phyloP scores from a whole-genome alignment of 2,797 vertebrate genomes.

The Phrynocephalus guinanensis region DNA sequence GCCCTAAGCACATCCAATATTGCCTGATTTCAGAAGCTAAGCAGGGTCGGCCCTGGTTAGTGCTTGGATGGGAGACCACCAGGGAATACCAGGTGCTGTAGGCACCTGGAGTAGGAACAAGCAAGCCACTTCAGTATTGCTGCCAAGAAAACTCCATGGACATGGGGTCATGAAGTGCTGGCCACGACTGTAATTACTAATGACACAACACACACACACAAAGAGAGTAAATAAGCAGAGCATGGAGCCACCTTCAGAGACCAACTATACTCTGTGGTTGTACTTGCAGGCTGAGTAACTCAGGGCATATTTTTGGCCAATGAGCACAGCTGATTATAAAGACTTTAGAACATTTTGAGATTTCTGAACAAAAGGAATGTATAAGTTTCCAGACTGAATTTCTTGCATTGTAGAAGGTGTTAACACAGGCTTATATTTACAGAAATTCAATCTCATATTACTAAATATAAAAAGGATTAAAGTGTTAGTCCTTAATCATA shows the following conservation, averaged over 20 bases:
- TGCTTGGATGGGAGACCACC: too few relatives aligned
- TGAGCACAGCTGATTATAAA: neutral
- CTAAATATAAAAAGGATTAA: neutral
- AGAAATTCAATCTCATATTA: neutral
- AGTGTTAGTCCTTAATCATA: neutral
- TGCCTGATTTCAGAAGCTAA: too few relatives aligned
- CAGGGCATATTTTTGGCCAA: conserved; percentile 36
- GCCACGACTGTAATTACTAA: too few relatives aligned
- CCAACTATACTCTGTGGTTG: conserved; percentile 54
- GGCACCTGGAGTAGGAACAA: too few relatives aligned
- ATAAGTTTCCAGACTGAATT: neutral
- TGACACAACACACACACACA: neutral
- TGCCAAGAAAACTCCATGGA: too few relatives aligned
- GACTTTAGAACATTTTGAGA: neutral
- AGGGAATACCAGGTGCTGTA: too few relatives aligned
- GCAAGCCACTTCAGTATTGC: too few relatives aligned
- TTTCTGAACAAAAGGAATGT: neutral
- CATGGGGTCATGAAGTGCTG: too few relatives aligned
- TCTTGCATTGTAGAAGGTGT: neutral
- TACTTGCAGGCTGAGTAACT: conserved; percentile 50
- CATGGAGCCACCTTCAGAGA: conserved; percentile 55
- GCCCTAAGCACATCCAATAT: too few relatives aligned
- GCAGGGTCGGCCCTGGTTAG: too few relatives aligned
- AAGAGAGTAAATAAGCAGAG: conserved; percentile 58
- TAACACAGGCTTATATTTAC: neutral